These are phyloP conservation scores for Cotesia chilonis DNA, from an alignment of 1,140 invertebrate species.

Conservation along the genomic window DNA sequence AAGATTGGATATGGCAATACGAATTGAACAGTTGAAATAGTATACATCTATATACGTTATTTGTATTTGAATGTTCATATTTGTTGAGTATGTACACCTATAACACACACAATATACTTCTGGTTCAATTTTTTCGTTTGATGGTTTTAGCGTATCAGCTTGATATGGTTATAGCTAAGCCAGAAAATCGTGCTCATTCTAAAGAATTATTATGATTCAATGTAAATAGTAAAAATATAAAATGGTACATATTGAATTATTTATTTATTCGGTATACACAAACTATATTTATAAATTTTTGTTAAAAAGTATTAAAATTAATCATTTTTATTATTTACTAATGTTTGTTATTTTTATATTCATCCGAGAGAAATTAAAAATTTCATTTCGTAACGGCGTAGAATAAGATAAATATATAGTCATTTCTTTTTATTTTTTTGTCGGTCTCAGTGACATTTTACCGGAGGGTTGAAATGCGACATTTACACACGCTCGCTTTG, in stretches of 20 bases:
- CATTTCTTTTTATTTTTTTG: slow-evolving; percentile 13
- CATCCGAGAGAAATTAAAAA: not conserved
- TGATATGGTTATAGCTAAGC: too few species aligned
- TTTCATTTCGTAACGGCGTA: too few species aligned
- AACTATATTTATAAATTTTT: too few species aligned
- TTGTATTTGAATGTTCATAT: slow-evolving; percentile 12
- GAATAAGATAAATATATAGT: too few species aligned
- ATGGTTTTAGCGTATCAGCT: too few species aligned
- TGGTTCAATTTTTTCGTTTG: not conserved
- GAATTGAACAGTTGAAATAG: slow-evolving; percentile 28
- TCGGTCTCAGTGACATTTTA: slow-evolving; percentile 17
- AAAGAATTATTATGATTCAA: too few species aligned
- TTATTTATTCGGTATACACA: too few species aligned
- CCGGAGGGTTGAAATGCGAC: slow-evolving; percentile 28
- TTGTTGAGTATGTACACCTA: not conserved
- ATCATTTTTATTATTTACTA: not conserved
- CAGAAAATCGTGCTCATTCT: too few species aligned
- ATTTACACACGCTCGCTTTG: slow-evolving; percentile 22
- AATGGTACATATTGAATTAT: too few species aligned
- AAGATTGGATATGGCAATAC: slow-evolving; percentile 30
- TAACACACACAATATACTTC: not conserved
- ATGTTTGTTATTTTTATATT: not conserved
- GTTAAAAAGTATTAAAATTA: too few species aligned
- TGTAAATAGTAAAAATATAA: too few species aligned
- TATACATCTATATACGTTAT: slow-evolving; percentile 10